Evolutionary conservation across 2,888 invertebrate species (phyloP).

Genomic region (Parelbella ahira): DNA sequence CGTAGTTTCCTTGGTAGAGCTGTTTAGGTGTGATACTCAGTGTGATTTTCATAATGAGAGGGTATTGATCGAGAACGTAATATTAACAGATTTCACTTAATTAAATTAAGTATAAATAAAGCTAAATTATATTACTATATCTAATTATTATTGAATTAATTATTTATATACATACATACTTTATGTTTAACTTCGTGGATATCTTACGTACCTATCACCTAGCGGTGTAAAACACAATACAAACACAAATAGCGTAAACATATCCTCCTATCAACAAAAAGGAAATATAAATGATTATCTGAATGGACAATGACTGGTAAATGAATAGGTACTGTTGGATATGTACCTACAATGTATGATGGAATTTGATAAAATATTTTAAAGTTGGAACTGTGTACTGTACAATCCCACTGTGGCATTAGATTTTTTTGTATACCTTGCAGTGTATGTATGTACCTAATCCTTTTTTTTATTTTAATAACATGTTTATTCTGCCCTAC

Average conservation of each 20-base stretch:
- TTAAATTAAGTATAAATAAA: constrained; percentile 61
- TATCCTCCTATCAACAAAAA: constrained; percentile 62
- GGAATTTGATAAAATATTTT: too few species aligned
- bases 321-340: constrained; percentile 38
- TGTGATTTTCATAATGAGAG: constrained; percentile 34
- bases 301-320: too few species aligned
- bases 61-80: constrained; percentile 32
- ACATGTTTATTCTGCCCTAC: neutral
- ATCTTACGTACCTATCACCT: constrained; percentile 44
- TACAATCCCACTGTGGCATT: neutral
- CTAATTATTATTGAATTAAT: too few species aligned
- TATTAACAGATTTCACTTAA: constrained; percentile 52
- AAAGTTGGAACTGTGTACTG: too few species aligned
- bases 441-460: constrained; percentile 1
- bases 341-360: too few species aligned
- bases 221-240: constrained; percentile 51
- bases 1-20: constrained; percentile 19
- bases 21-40: constrained; percentile 31
- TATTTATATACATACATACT: too few species aligned
- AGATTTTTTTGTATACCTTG: constrained; percentile 1
- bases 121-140: constrained; percentile 23
- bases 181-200: constrained; percentile 36
- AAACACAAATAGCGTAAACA: constrained; percentile 51
- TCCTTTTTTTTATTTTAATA: constrained; percentile 1
- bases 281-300: too few species aligned